Conservation (phyloP, 2,797 vertebrate genomes). For the Aeoliscus strigatus region DNA sequence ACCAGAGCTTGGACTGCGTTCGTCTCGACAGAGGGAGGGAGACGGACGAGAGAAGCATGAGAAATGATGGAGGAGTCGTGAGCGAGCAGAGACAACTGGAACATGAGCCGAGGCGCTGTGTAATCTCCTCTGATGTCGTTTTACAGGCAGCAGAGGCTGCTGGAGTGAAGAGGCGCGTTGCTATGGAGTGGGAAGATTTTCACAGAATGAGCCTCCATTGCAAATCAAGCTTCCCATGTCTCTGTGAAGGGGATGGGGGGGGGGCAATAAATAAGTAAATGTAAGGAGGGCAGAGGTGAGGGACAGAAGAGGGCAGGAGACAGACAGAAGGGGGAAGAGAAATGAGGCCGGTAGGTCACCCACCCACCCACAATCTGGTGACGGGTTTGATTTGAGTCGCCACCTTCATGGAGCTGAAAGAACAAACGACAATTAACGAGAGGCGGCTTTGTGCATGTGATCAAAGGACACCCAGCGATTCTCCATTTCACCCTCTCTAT, state of each 20-base stretch:
- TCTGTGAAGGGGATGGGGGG: neutral
- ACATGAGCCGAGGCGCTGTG: constrained; percentile 40
- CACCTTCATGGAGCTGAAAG: constrained; percentile 5
- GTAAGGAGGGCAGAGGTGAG: constrained; percentile 44
- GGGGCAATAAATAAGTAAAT: constrained; percentile 52
- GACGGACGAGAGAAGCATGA: neutral
- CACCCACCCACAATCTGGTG: constrained; percentile 28
- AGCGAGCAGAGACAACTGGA: constrained; percentile 23
- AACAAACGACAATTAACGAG: neutral
- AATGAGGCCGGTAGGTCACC: constrained; percentile 29
- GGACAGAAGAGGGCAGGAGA: constrained; percentile 2
- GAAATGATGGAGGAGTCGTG: neutral
- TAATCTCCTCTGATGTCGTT: constrained; percentile 57
- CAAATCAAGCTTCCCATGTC: constrained; percentile 22
- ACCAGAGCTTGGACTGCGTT: constrained; percentile 14
- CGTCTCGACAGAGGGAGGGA: neutral
- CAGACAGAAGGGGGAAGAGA: constrained; percentile 2
- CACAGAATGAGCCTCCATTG: constrained; percentile 49
- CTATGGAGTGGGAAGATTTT: constrained; percentile 75
- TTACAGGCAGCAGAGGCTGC: constrained; percentile 41
- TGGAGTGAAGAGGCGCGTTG: constrained; percentile 68
- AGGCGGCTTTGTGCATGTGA: neutral
- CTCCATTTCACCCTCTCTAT: constrained; percentile 8
- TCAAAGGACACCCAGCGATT: neutral
- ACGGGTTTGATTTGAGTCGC: constrained; percentile 34